These are phyloP conservation scores for Hyposoter dolosus DNA, from an alignment of 2,888 invertebrate species.

Conservation along the genomic window DNA sequence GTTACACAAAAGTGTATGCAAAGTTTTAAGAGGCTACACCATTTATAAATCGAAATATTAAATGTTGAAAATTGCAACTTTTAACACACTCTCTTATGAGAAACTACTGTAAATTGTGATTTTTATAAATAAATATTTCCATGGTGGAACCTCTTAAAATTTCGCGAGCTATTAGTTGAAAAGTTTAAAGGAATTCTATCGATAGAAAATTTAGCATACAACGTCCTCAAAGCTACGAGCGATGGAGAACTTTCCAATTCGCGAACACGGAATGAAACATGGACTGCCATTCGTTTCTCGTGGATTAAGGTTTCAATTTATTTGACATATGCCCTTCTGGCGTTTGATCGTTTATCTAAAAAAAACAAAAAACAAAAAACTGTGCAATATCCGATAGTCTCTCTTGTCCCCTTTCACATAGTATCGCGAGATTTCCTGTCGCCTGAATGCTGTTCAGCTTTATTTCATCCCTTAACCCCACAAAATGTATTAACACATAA, in stretches of 20 bases:
- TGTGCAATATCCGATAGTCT: conserved; percentile 69
- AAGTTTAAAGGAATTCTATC: no score
- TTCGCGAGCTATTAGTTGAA: no score
- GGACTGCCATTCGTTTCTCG: background rate
- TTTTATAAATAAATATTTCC: no score
- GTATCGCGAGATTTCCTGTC: conserved; percentile 62
- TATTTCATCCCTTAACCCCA: conserved; percentile 65
- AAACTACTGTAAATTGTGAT: no score
- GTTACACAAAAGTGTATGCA: no score
- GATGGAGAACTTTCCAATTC: no score
- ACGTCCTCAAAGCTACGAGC: background rate
- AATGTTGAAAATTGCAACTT: no score
- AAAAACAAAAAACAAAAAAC: conserved; percentile 21
- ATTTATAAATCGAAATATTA: no score
- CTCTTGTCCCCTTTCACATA: conserved; percentile 70
- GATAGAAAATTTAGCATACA: no score
- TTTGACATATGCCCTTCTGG: background rate
- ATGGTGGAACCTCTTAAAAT: no score
- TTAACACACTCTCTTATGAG: no score
- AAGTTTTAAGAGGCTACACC: no score
- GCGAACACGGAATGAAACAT: background rate
- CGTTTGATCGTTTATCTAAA: conserved; percentile 32
- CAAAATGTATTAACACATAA: conserved; percentile 9
- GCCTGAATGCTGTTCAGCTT: conserved; percentile 49
- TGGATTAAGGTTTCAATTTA: background rate